Evolutionary conservation across 1,140 invertebrate genomes (phyloP).

Genomic region (Drosophila repleta): DNA sequence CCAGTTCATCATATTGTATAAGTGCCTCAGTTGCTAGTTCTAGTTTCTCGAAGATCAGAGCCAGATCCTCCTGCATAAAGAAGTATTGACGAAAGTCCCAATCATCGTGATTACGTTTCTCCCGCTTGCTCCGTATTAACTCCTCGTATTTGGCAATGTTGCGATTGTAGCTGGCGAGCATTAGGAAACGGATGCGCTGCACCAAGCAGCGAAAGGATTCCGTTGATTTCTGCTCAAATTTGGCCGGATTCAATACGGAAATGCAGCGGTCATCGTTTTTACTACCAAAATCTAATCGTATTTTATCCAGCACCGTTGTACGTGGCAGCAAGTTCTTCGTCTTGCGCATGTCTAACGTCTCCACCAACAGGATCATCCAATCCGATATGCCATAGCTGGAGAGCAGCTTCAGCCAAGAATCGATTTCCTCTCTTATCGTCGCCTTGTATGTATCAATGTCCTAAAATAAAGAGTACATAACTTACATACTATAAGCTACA

Average conservation of each 20-base stretch:
- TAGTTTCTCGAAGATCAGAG: conserved; percentile 97
- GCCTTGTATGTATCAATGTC: conserved; percentile 96
- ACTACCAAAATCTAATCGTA: conserved; percentile 95
- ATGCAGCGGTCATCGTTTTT: conserved; percentile 96
- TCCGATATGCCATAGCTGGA: conserved; percentile 91
- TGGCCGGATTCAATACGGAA: conserved; percentile 94
- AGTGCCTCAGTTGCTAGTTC: conserved; percentile 97
- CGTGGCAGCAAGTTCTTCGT: conserved; percentile 96
- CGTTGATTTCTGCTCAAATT: conserved; percentile 93
- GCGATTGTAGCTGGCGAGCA: conserved; percentile 94
- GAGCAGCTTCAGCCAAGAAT: conserved; percentile 93
- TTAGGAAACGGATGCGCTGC: conserved; percentile 91
- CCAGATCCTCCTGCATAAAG: conserved; percentile 96
- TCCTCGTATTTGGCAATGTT: conserved; percentile 95
- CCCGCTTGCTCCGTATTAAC: conserved; percentile 94
- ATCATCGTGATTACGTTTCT: conserved; percentile 93
- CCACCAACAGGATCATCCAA: conserved; percentile 97
- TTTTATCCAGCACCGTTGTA: conserved; percentile 97
- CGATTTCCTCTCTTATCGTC: conserved; percentile 93
- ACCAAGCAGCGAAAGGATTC: conserved; percentile 96
- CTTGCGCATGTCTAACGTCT: conserved; percentile 95
- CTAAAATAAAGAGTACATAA: conserved; percentile 84
- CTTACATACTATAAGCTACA: conserved; percentile 30
- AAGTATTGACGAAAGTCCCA: conserved; percentile 99
- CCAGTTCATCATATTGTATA: conserved; percentile 98